Evolutionary conservation across 2,113 vertebrate genomes (phyloP).

Genomic region (Eurypyga helias): DNA sequence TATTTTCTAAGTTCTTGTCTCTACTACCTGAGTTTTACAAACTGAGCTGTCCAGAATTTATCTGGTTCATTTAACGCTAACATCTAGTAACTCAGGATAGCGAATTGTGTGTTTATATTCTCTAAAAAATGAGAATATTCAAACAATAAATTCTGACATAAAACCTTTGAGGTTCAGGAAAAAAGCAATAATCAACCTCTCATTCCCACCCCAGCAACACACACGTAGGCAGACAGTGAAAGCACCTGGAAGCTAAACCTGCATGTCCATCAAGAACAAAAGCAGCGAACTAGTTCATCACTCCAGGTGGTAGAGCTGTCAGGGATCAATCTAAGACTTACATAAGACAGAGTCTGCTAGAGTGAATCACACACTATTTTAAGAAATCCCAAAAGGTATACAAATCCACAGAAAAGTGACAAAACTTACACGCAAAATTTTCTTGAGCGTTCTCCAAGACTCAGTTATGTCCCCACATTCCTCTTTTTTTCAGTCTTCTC

Average conservation of each 20-base stretch:
- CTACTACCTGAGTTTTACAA: not conserved
- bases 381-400: not conserved
- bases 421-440: not conserved
- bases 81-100: not conserved
- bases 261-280: not conserved
- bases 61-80: not conserved
- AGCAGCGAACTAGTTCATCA: not conserved
- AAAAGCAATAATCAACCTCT: not conserved
- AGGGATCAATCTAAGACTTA: not conserved
- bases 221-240: not conserved
- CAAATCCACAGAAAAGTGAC: not conserved
- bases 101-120: not conserved
- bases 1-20: not conserved
- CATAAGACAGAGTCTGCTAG: not conserved
- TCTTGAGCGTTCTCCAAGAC: not conserved
- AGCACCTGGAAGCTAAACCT: not conserved
- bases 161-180: not conserved
- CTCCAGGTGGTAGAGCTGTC: constrained; percentile 22
- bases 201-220: not conserved
- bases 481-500: not conserved
- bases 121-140: not conserved
- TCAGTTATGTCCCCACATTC: not conserved
- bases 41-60: not conserved
- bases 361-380: constrained; percentile 35
- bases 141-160: not conserved